Base-by-base conservation (phyloP, 1,140 invertebrate species). In the Papilio polyxenes region DNA sequence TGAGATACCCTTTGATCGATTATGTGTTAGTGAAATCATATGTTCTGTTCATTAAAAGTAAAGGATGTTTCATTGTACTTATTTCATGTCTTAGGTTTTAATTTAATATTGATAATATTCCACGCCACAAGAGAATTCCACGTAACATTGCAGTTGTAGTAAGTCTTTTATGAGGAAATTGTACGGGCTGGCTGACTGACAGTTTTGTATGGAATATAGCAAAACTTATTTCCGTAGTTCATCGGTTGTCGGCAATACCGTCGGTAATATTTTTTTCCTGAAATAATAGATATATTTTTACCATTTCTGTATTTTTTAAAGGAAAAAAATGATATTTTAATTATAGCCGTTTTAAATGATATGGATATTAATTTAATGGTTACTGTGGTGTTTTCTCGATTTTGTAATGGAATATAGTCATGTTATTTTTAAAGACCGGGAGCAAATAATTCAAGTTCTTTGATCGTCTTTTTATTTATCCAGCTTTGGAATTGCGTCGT, bases 401-500 rank as follows among this genome's bases (percentile, higher is more conserved):
- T 31, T 65, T 65, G 5, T 31, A 65, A 31, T 65, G 9, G 23
- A 65, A 31, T 65, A 65, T 59, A 17, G 56, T 59, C n/a, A 65
- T 31, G 62, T 31, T 31, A 31, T 65, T 65, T 20, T 65, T 65
- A 65, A 65, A 65, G 62, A 65, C 62, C 10, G 62, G 62, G 62
- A 31, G 23, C 10, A 65, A 65, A 65, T 65, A 65, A 65, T 65
- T 65, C 62, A 65, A 37, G 20, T 65, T 65, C 62, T 65, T 65
- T 65, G 62, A 65, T 65, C 62, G 62, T 65, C 23, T 10, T 65
- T 65, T 65, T 65, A 65, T 65, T 65, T 65, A 65, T 65, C 62
- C 62, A 65, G 62, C 62, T 65, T 65, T 31, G 62, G 62, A 23
- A 65, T 72, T 72, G 23, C 65, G 65, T 72, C 65, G 65, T 72